Evolutionary conservation across 64 coral and sea anemone species (phyloP), one percentile per base, ranked within the genome.

Genomic region (Orbicella faveolata): DNA sequence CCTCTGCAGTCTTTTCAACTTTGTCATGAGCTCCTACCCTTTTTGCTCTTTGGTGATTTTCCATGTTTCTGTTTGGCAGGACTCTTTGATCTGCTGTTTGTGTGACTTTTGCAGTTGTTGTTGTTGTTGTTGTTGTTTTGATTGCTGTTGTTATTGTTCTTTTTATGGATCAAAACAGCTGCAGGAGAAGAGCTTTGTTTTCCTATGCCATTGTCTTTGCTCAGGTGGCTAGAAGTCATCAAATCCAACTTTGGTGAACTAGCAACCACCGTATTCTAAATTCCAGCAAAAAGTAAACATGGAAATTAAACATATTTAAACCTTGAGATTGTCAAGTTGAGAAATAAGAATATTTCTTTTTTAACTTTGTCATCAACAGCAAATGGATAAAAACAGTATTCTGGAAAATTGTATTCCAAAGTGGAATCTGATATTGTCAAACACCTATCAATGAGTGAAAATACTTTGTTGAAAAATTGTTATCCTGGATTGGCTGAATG

Each of bases 201-300:
- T 84, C 82, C 81, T n/a, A 68, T 69, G 19, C 81, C 82, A 84
- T 52, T 84, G 82, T 72, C 82, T 70, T 84, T 84, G 48, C 37
- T 84, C 16, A 84, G 82, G 3, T 84, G 82, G 6, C 64, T 30
- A 25, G 63, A 26, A 36, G 37, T 44, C 63, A 52, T 52, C 15
- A 19, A 72, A 34, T 70, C 82, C 82, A 84, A 37, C 64, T 84
- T 84, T 84, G 82, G 63, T 84, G 82, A 72, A 30, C 37, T 72
- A 23, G 30, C 57, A 64, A 84, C 63, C 65, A 84, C 63, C 16
- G 82, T 36, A 84, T 84, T 84, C 82, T 84, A 84, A 68, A 84
- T 51, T 13, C 15, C 7, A 51, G 1, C 3, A 70, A 30, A 70
- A 52, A 41, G 39, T 41, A 4, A n/a, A 14, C 41, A 48, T 9